phyloP scores from a whole-genome alignment of 1,140 invertebrate species.

The Diabrotica virgifera region DNA sequence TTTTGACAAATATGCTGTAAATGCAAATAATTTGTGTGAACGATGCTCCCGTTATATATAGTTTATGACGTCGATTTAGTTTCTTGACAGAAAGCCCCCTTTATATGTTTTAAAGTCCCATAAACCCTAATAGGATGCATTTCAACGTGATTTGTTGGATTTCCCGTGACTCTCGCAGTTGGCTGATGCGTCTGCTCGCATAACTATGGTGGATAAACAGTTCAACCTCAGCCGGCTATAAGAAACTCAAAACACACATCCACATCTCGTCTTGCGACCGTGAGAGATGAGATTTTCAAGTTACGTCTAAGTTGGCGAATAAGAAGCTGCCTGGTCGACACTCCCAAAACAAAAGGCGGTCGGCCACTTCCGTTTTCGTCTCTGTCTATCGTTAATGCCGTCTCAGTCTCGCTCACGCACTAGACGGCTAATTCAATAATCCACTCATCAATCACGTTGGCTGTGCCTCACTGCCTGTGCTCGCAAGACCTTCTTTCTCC shows the following conservation, averaged over 20 bases:
- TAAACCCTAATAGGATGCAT: too few species aligned
- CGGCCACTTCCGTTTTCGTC: conserved; percentile 36
- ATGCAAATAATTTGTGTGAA: background rate
- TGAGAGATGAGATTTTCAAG: background rate
- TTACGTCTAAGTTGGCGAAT: conserved; percentile 27
- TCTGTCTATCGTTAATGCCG: background rate
- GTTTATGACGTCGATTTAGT: background rate
- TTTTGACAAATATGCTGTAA: background rate
- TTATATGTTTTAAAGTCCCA: too few species aligned
- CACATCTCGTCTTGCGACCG: background rate
- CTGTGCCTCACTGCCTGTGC: background rate
- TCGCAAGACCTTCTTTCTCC: background rate
- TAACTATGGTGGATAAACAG: conserved; percentile 9
- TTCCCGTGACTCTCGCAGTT: background rate
- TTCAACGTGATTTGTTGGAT: background rate
- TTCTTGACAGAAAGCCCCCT: background rate
- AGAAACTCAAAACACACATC: conserved; percentile 3
- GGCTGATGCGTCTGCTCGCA: conserved; percentile 3
- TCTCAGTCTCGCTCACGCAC: conserved; percentile 8
- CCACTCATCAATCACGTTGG: conserved; percentile 41
- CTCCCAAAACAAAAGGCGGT: conserved; percentile 45
- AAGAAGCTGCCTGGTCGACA: conserved; percentile 38
- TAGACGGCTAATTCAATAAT: conserved; percentile 45
- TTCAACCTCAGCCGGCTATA: background rate
- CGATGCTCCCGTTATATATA: background rate